Conservation (phyloP, 2,888 invertebrate genomes). For the Bellardia bayeri region DNA sequence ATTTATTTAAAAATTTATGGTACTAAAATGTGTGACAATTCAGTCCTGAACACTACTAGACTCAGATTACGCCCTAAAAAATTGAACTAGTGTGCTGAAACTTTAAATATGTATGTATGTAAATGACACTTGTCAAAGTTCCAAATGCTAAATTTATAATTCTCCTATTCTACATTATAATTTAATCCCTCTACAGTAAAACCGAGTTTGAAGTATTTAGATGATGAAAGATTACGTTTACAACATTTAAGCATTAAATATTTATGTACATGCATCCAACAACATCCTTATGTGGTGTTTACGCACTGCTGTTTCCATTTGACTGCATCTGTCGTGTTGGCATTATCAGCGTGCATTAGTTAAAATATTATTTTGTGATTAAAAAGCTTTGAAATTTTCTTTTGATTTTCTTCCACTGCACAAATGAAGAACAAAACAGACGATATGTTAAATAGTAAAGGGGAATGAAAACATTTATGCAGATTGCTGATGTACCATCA, state of each 20-base stretch:
- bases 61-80: too few relatives aligned
- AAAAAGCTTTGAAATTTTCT: slow-evolving; percentile 59
- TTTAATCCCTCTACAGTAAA: neutral
- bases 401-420: slow-evolving; percentile 29
- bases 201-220: neutral
- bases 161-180: neutral
- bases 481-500: slow-evolving; percentile 44
- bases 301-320: slow-evolving; percentile 35
- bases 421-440: slow-evolving; percentile 37
- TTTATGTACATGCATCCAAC: neutral
- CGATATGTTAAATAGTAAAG: neutral
- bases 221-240: slow-evolving; percentile 12
- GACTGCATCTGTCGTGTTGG: slow-evolving; percentile 45
- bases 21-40: too few relatives aligned
- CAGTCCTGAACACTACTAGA: too few relatives aligned
- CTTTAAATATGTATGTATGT: neutral
- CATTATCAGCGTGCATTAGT: slow-evolving; percentile 59
- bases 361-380: slow-evolving; percentile 65
- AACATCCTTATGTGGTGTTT: slow-evolving; percentile 14
- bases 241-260: slow-evolving; percentile 25
- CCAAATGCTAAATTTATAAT: neutral
- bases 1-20: too few relatives aligned
- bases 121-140: slow-evolving; percentile 26
- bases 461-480: slow-evolving; percentile 50
- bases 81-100: too few relatives aligned